These are phyloP conservation scores for Perca flavescens DNA, from an alignment of 2,113 vertebrate species.

Conservation along the genomic window DNA sequence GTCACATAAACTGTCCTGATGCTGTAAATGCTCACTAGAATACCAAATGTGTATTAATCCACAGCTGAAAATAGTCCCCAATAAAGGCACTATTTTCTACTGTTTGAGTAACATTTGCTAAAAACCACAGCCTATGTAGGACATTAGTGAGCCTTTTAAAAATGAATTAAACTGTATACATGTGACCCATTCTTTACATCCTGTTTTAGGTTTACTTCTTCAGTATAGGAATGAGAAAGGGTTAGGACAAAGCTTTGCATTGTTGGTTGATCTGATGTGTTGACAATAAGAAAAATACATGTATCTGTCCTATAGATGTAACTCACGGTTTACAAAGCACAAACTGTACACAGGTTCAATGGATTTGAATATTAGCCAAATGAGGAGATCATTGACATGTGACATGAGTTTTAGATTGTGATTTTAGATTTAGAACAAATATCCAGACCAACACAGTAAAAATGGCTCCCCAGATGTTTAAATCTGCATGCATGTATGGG, in stretches of 20 bases:
- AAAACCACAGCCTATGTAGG: neutral
- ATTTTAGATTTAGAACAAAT: neutral
- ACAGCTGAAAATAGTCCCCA: neutral
- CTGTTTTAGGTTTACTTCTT: neutral
- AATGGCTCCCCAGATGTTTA: neutral
- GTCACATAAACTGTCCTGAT: neutral
- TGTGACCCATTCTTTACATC: neutral
- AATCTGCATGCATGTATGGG: slow-evolving; percentile 37
- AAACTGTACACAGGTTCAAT: slow-evolving; percentile 9
- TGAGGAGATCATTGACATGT: slow-evolving; percentile 23
- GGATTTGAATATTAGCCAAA: slow-evolving; percentile 17
- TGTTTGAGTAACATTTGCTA: neutral
- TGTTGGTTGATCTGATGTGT: neutral
- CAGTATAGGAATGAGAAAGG: neutral
- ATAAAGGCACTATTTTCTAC: neutral
- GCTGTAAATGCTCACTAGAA: neutral
- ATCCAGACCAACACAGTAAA: neutral
- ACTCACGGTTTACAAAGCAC: slow-evolving; percentile 7
- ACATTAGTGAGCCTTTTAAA: neutral
- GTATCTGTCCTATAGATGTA: neutral
- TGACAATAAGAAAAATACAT: neutral
- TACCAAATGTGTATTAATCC: neutral
- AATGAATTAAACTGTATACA: neutral
- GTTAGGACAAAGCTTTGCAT: neutral
- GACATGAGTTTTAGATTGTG: neutral